Evolutionary conservation across 2,113 vertebrate species (phyloP), one percentile per base, ranked within the genome.

Genomic region (Alligator mississippiensis): DNA sequence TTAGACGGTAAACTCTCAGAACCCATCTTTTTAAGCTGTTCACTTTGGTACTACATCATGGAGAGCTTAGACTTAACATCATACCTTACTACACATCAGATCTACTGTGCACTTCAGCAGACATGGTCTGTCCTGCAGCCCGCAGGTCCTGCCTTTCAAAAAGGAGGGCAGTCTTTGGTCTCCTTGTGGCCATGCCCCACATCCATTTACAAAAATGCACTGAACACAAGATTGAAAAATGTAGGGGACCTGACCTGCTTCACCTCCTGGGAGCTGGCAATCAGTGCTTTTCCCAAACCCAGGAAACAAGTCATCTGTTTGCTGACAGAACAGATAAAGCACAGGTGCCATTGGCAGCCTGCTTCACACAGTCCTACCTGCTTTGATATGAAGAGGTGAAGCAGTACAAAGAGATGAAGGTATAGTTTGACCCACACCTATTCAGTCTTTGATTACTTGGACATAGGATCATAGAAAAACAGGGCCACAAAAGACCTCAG

Each of bases 391-490:
- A 54, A 75, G 87, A 93, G 84, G 18, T 70, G 47, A 47, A 47
- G 47, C 66, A 34, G n/a, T 34, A 30, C n/a, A 19, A 70, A 18
- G 17, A 70, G 47, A 82, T 91, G 78, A 83, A 87, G 6, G 11
- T 60, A 80, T 82, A 90, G 85, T 89, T 85, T 84, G 59, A 86
- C 10, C n/a, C 18, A 3, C 66, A 94, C 88, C 83, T 91, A 30
- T 88, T 96, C 34, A 54, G 72, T 28, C 91, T 92, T 83, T 90
- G 79, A 90, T 62, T 94, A 21, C n/a, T 68, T 34, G 21, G 91
- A 47, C 7, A 47, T 47, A 47, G 47, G 47, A 47, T 47, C 47
- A 47, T 47, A 47, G 47, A 9, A 47, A 47, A 47, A 9, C 9
- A 47, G 47, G 47, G 47, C 47, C 47, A 47, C 7, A 47, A 47